Conservation (phyloP, 2,888 invertebrate genomes). For the Drosophila siamana region DNA sequence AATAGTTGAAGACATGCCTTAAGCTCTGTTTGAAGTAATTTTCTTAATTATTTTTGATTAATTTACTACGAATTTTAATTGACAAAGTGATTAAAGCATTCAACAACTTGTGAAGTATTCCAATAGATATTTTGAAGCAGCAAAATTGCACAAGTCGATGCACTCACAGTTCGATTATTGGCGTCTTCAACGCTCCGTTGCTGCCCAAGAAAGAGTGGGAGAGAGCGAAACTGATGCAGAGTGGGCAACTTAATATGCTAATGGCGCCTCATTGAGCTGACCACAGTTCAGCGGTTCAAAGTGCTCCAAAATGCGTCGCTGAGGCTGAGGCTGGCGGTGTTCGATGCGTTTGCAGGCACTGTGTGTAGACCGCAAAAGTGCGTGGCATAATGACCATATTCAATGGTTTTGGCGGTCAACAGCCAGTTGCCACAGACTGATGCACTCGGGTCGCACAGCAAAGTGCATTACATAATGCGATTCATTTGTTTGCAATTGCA, state of each 20-base stretch:
- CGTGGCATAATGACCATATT: constrained; percentile 67
- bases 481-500: constrained; percentile 24
- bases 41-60: too few species aligned
- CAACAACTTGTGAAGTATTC: too few species aligned
- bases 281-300: constrained; percentile 29
- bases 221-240: too few species aligned
- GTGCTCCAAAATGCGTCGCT: constrained; percentile 18
- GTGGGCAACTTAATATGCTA: constrained; percentile 12
- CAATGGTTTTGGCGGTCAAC: constrained; percentile 55
- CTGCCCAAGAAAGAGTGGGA: too few species aligned
- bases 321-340: constrained; percentile 9
- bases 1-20: too few species aligned
- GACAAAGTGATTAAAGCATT: too few species aligned
- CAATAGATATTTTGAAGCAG: too few species aligned
- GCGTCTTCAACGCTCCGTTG: constrained; percentile 1
- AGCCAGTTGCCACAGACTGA: constrained; percentile 42
- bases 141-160: too few species aligned
- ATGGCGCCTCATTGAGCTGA: constrained; percentile 17
- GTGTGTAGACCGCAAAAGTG: constrained; percentile 54
- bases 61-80: too few species aligned
- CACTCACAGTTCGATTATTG: constrained; percentile 9
- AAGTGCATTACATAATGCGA: constrained; percentile 50
- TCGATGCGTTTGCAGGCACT: constrained; percentile 1
- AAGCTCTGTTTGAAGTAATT: too few species aligned
- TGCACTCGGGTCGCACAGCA: constrained; percentile 32